Evolutionary conservation across 1,140 invertebrate genomes (phyloP).

Genomic region (Drosophila lini): DNA sequence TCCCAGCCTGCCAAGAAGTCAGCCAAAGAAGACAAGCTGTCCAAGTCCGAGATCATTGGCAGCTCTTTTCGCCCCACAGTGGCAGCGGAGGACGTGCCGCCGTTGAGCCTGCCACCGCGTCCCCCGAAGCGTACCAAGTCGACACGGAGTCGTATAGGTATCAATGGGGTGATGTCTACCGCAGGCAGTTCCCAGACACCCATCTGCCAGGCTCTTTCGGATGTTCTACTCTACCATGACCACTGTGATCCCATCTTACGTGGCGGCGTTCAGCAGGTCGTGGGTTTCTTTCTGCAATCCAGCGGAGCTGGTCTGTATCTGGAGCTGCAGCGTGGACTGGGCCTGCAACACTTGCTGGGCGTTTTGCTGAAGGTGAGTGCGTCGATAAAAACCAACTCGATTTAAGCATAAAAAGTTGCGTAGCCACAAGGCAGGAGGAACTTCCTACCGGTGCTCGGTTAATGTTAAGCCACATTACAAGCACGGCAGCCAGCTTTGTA

Average conservation of each 20-base stretch:
- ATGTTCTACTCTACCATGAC: conserved; percentile 88
- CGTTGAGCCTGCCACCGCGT: conserved; percentile 60
- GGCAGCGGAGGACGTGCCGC: conserved; percentile 64
- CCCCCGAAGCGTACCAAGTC: conserved; percentile 80
- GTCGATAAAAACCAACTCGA: background rate
- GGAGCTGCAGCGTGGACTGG: conserved; percentile 84
- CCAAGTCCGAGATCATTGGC: conserved; percentile 74
- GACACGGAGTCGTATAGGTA: conserved; percentile 41
- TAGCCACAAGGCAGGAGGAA: conserved; percentile 26
- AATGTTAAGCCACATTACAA: conserved; percentile 42
- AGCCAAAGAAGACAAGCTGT: conserved; percentile 39
- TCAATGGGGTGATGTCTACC: background rate
- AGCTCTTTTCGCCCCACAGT: conserved; percentile 58
- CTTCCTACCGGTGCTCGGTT: conserved; percentile 1
- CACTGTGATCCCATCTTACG: conserved; percentile 93
- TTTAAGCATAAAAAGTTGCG: conserved; percentile 31
- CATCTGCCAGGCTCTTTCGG: conserved; percentile 86
- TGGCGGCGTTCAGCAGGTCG: conserved; percentile 88
- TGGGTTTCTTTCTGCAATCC: conserved; percentile 87
- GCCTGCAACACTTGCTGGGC: conserved; percentile 84
- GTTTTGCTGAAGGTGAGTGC: conserved; percentile 75
- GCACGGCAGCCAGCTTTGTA: conserved; percentile 25
- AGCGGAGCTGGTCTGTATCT: conserved; percentile 53
- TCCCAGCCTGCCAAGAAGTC: background rate
- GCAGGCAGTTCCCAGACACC: background rate